These are phyloP conservation scores for Epiblema foenella DNA, from an alignment of 2,888 invertebrate species.

Conservation along the genomic window DNA sequence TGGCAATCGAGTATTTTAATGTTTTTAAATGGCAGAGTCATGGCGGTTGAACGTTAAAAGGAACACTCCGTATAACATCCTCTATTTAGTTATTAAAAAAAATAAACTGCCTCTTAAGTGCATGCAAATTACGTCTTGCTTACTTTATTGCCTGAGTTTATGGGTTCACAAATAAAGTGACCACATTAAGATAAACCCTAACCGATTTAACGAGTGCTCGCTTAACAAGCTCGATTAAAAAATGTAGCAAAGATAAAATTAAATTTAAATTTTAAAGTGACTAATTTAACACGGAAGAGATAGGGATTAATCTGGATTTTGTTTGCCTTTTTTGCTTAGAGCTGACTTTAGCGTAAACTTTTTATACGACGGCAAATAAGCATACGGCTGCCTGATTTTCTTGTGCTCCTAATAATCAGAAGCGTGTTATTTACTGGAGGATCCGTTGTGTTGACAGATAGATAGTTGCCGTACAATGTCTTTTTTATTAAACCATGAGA, in stretches of 20 bases:
- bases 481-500: too few species aligned
- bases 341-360: conserved; percentile 4
- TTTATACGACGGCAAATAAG: too few species aligned
- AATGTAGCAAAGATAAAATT: conserved; percentile 42
- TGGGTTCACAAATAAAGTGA: conserved; percentile 70
- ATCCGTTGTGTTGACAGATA: too few species aligned
- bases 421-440: too few species aligned
- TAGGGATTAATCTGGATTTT: conserved; percentile 17
- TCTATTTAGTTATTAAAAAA: background rate
- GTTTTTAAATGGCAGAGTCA: too few species aligned
- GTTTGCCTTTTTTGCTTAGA: conserved; percentile 6
- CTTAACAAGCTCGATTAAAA: conserved; percentile 47
- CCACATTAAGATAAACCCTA: conserved; percentile 71
- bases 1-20: too few species aligned
- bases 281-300: conserved; percentile 37
- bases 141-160: conserved; percentile 69
- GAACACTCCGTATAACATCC: too few species aligned
- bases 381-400: too few species aligned
- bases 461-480: too few species aligned
- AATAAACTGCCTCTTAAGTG: conserved; percentile 55
- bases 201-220: conserved; percentile 51
- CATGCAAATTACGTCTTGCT: conserved; percentile 70
- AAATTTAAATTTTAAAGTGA: conserved; percentile 33
- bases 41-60: too few species aligned
- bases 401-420: too few species aligned